Base-by-base conservation (phyloP, 2,888 invertebrate species). In the Sialis fuliginosa region DNA sequence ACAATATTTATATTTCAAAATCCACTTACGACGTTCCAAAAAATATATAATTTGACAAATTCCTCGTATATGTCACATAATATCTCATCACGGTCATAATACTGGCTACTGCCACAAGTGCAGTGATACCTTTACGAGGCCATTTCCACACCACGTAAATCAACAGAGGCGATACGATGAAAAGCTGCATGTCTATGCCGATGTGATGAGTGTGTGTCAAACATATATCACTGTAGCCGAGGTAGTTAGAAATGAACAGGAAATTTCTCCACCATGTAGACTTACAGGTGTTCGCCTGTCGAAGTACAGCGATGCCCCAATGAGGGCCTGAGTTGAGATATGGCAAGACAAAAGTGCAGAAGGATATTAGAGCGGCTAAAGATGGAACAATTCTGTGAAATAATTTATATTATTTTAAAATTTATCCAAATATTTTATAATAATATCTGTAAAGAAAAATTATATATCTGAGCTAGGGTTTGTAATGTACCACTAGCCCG, bases 211-310 rank as follows among this genome's bases (percentile, higher is more conserved):
- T 81, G 53, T 81, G 80, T 1, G 79, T 80, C 22, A 81, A 62
- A 56, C 80, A 81, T 77, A 81, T 80, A 54, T 80, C 74, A 55
- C 77, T 72, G 55, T 80, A 81, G 37, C 81, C 81, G 56, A 75
- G 80, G 57, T 79, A 81, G 59, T 81, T 81, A 56, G 81, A 80
- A 47, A 81, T 77, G 53, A 80, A 81, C 1, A 81, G 60, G 50
- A 81, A 64, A 57, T 80, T 81, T 54, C 76, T 69, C 81, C 80
- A 81, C 79, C 80, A 79, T 48, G 76, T 69, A 54, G 68, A 65
- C 58, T 79, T 78, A 60, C 81, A 81, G 47, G 79, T 73, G 42
- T 75, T 69, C 0, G 80, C 73, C 58, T 81, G 79, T 54, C 79
- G 75, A 0, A 71, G 72, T 6, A 81, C 73, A 1, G 80, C 79